Base-by-base conservation (phyloP, 2,888 invertebrate species). In the Cephus nigrinus region DNA sequence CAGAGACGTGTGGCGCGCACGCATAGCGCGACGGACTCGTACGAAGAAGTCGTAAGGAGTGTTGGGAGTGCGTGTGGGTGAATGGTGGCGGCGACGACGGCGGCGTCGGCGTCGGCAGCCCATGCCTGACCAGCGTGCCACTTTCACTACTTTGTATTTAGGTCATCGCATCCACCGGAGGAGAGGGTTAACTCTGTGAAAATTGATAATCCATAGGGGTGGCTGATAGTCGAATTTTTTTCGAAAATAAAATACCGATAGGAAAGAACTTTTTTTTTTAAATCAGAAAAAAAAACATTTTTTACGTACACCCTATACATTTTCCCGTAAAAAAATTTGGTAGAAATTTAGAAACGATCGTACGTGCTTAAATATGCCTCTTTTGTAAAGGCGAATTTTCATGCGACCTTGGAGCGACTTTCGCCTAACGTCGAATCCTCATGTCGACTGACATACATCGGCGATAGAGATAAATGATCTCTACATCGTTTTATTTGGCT, bases 91-190 rank as follows among this genome's bases (percentile, higher is more conserved):
- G 79, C 81, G 78, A 76, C 69, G 76, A 55, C 80, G 81, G 73
- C 78, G 78, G 77, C 81, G 86, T 86, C 85, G 85, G 86, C 86
- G 86, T 86, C 83, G 83, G 83, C 88, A 87, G 86, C 77, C 88
- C 85, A 88, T 86, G 89, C 88, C 89, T 90, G 90, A 91, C 88
- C 90, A 86, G 86, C 89, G 91, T 91, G 89, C 90, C 87, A 91
- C 91, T 91, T 91, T 91, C 91, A 90, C 91, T 91, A 88, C 86
- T 88, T 89, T 87, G 86, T 88, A 91, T 91, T 91, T 91, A 85
- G 91, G 91, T 91, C 91, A 89, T 86, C 89, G 86, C 88, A 89
- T 88, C 90, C 86, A 88, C 86, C 85, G 84, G 85, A 81, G 84
- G 83, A 77, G 77, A 75, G 75, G 77, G 73, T 80, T 80, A 79